Evolutionary conservation across 2,888 invertebrate species (phyloP), one percentile per base, ranked within the genome.

Genomic region (Tetranychus piercei): DNA sequence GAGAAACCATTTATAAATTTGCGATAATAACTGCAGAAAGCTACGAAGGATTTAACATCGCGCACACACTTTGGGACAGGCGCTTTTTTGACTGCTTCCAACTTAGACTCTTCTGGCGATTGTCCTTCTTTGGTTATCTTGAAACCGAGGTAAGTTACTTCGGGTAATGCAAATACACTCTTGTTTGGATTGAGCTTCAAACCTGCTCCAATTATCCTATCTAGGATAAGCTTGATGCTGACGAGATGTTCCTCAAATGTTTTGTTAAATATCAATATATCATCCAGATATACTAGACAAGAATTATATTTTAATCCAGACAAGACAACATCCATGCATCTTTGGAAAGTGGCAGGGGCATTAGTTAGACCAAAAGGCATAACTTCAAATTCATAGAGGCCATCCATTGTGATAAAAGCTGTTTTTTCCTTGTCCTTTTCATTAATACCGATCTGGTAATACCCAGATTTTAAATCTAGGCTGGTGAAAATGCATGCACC

Each of bases 401-500:
- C 79, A 11, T 72, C 34, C 22, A 45, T 71, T 8, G 77, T 78
- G 7, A 74, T 74, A 70, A 80, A 79, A 1, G 79, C 79, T 1
- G 80, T 79, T 23, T 79, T 79, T 3, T 77, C 67, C 22, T 72
- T 76, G 22, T 78, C 78, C 23, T 77, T 71, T 18, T 77, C 75
- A 8, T 69, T 76, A 9, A 81, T 34, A 3, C 76, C 71, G 15
- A 79, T 73, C 70, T 79, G 78, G 71, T 77, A 78, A 73, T 78
- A 81, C 15, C 80, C 80, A n/a, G n/a, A 65, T 75, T 75, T 9
- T 75, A 80, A 71, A n/a, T 77, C 78, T 45, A 77, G n/a, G 0
- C 72, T 75, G 34, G 76, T 73, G 64, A 79, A 78, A 65, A 73
- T 76, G 20, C 74, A 75, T 3, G 77, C 69, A 1, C 77, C 77